Evolutionary conservation across 2,797 vertebrate genomes (phyloP).

Genomic region (Poecilia wingei): DNA sequence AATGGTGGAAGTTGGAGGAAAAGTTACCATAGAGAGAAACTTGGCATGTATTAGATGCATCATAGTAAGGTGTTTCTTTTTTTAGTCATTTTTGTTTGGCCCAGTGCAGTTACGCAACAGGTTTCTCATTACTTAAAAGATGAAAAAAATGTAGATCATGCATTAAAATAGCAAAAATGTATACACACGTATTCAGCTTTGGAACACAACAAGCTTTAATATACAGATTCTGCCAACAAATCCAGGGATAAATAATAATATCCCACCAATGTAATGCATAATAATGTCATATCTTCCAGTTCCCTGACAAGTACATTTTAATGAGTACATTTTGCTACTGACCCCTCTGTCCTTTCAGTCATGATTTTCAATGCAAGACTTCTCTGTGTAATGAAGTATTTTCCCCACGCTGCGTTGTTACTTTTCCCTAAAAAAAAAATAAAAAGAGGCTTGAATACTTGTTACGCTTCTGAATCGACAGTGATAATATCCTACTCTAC

Average conservation of each 20-base stretch:
- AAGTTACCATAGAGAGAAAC: constrained; percentile 13
- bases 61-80: background rate
- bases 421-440: background rate
- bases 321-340: background rate
- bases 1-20: constrained; percentile 30
- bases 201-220: background rate
- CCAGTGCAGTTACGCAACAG: background rate
- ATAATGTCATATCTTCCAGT: background rate
- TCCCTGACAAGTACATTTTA: constrained; percentile 7
- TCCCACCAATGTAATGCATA: constrained; percentile 14
- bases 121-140: background rate
- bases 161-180: background rate
- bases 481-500: constrained; percentile 15
- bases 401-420: background rate
- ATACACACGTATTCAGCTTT: background rate
- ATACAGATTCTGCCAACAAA: background rate
- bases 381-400: background rate
- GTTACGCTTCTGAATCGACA: background rate
- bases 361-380: background rate
- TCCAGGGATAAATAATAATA: constrained; percentile 5
- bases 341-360: background rate
- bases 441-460: background rate
- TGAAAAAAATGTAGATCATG: background rate
- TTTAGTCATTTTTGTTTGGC: background rate
- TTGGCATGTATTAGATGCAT: constrained; percentile 3